These are phyloP conservation scores for Papilio gigon DNA, from an alignment of 2,888 invertebrate species.

Conservation along the genomic window DNA sequence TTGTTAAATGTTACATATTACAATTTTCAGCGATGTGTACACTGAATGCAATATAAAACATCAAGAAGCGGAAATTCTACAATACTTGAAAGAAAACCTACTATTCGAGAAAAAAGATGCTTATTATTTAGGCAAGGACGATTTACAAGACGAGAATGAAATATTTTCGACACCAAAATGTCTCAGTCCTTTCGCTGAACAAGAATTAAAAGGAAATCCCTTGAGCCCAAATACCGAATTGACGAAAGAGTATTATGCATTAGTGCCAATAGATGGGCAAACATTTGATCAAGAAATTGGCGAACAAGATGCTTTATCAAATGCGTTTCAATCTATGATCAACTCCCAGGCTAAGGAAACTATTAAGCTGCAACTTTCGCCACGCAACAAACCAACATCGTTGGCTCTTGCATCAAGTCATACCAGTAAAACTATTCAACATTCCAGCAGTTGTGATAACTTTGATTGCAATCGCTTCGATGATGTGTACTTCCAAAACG, in stretches of 20 bases:
- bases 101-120: slow-evolving; percentile 48
- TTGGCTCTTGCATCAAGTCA: slow-evolving; percentile 73
- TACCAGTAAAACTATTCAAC: slow-evolving; percentile 66
- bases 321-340: slow-evolving; percentile 77
- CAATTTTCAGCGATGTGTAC: slow-evolving; percentile 74
- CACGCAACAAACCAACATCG: slow-evolving; percentile 66
- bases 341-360: slow-evolving; percentile 61
- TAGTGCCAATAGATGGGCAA: slow-evolving; percentile 68
- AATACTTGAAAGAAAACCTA: slow-evolving; percentile 66
- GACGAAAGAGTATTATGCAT: slow-evolving; percentile 72
- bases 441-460: slow-evolving; percentile 74
- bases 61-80: slow-evolving; percentile 76
- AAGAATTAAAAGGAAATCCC: slow-evolving; percentile 56
- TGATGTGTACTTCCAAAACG: slow-evolving; percentile 46
- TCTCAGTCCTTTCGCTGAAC: slow-evolving; percentile 66
- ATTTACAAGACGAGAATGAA: slow-evolving; percentile 56
- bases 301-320: slow-evolving; percentile 79
- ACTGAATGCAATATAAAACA: slow-evolving; percentile 76
- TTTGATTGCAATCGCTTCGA: slow-evolving; percentile 55
- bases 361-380: slow-evolving; percentile 53
- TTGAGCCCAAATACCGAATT: slow-evolving; percentile 72
- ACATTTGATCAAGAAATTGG: slow-evolving; percentile 77
- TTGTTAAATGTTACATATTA: slow-evolving; percentile 43
- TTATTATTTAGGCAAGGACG: slow-evolving; percentile 33
- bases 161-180: slow-evolving; percentile 76